These are phyloP conservation scores for Eupithecia inturbata DNA, from an alignment of 2,888 invertebrate genomes.

Conservation along the genomic window DNA sequence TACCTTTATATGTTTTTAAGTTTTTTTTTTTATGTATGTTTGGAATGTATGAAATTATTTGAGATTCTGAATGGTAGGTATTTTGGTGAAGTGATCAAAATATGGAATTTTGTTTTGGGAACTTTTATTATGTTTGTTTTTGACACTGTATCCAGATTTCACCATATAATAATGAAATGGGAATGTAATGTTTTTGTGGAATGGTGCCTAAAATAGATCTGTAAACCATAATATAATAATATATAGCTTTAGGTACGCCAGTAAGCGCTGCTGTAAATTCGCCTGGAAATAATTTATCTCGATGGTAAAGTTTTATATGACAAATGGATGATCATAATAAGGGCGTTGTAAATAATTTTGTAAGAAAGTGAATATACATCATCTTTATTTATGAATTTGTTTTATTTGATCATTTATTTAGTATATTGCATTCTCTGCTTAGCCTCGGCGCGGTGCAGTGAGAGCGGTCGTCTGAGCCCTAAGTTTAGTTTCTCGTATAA, in stretches of 20 bases:
- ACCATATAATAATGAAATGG: conserved; percentile 9
- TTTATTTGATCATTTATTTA: conserved; percentile 48
- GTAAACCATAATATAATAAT: conserved; percentile 50
- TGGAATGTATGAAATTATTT: neutral
- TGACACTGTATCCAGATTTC: neutral
- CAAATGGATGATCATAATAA: conserved; percentile 78
- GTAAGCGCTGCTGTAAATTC: conserved; percentile 70
- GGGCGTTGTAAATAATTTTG: conserved; percentile 82
- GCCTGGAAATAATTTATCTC: conserved; percentile 76
- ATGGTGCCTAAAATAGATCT: conserved; percentile 67
- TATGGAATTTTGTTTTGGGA: neutral
- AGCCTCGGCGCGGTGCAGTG: no score
- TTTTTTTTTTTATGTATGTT: neutral
- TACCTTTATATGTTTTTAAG: conserved; percentile 6
- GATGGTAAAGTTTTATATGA: conserved; percentile 80
- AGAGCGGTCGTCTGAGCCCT: no score
- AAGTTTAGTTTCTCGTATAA: no score
- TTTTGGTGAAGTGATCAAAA: neutral
- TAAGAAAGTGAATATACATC: conserved; percentile 80
- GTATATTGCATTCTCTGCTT: no score
- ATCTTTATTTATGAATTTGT: conserved; percentile 73
- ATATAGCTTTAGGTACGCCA: conserved; percentile 50
- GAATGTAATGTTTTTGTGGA: conserved; percentile 55
- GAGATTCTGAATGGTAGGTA: conserved; percentile 18
- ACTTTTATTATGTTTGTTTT: neutral